These are phyloP conservation scores for Sabatieria punctata DNA, from an alignment of 2,888 invertebrate genomes.

Conservation along the genomic window DNA sequence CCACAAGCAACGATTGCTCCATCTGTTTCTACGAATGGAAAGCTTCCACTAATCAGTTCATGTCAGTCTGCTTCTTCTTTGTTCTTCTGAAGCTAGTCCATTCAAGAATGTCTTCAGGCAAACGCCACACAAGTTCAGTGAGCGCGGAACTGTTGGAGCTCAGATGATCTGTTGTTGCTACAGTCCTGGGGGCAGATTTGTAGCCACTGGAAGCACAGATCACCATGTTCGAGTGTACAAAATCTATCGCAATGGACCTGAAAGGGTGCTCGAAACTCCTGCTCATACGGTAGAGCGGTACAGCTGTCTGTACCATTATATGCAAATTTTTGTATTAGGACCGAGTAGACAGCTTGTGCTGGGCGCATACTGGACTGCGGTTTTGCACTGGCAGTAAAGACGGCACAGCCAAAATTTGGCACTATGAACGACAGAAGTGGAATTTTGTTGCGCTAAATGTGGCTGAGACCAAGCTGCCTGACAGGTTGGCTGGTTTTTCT, in stretches of 20 bases:
- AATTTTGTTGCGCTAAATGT: constrained; percentile 50
- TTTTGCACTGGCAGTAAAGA: constrained; percentile 91
- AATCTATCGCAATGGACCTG: constrained; percentile 57
- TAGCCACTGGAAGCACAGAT: constrained; percentile 86
- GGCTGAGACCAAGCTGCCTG: constrained; percentile 12
- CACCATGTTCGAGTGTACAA: constrained; percentile 77
- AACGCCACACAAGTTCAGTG: constrained; percentile 76
- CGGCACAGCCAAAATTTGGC: constrained; percentile 83
- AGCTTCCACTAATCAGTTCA: constrained; percentile 38
- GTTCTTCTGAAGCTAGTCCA: constrained; percentile 11
- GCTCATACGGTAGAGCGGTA: constrained; percentile 46
- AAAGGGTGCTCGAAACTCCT: constrained; percentile 54
- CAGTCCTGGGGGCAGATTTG: constrained; percentile 61
- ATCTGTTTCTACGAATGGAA: constrained; percentile 80
- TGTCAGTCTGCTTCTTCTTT: constrained; percentile 38
- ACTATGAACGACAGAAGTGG: constrained; percentile 77
- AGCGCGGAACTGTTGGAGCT: constrained; percentile 75
- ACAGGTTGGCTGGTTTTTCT: not conserved
- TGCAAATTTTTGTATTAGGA: constrained; percentile 41
- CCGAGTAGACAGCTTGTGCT: constrained; percentile 84
- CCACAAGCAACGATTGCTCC: constrained; percentile 86
- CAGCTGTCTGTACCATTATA: not conserved
- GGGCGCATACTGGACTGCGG: constrained; percentile 67
- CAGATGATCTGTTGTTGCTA: constrained; percentile 88
- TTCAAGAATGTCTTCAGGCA: constrained; percentile 38